Conservation (phyloP, 2,888 invertebrate species). For the Smittia aterrima region DNA sequence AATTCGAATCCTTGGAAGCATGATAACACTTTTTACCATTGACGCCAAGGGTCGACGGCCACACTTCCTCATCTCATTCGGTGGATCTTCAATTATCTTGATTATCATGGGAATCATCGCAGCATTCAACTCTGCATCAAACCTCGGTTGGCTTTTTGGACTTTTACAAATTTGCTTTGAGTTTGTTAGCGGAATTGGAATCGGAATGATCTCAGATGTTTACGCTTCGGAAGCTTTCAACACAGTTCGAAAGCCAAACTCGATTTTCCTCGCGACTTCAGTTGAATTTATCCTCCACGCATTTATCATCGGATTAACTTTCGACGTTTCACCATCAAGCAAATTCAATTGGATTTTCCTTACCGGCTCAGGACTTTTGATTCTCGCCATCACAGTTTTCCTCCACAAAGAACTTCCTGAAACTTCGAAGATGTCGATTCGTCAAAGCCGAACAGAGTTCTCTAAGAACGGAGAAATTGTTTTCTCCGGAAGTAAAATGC, state of each 20-base stretch:
- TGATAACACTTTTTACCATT: conserved; percentile 22
- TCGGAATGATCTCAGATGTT: conserved; percentile 31
- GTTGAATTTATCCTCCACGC: conserved; percentile 3
- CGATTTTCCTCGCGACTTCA: not conserved
- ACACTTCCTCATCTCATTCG: conserved; percentile 18
- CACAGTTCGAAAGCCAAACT: conserved; percentile 15
- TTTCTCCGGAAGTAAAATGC: conserved; percentile 39
- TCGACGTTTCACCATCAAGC: not conserved
- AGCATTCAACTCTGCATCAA: not conserved
- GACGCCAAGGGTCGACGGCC: conserved; percentile 10
- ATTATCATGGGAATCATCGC: not conserved
- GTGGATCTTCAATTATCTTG: not conserved
- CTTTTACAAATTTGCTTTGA: not conserved
- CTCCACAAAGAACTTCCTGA: conserved; percentile 41
- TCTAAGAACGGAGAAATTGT: conserved; percentile 36
- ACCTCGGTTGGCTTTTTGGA: not conserved
- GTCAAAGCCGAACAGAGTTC: conserved; percentile 41
- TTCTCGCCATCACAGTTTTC: conserved; percentile 12
- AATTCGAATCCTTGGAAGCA: not conserved
- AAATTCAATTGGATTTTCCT: not conserved
- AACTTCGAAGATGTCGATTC: conserved; percentile 40
- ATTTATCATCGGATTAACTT: conserved; percentile 15
- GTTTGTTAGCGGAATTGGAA: conserved; percentile 17
- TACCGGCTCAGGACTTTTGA: conserved; percentile 13
- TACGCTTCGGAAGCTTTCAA: conserved; percentile 32